Conservation (phyloP, 2,113 vertebrate species). For the western clawed frog (Xenopus tropicalis) region UCB_Xtro_10.0 CM004450.2:121962001-121962500, state of each 20-base stretch:
- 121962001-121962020: neutral
- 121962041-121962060: neutral
- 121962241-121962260: constrained; percentile 16
- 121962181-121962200: constrained; percentile 8
- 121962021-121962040: constrained; percentile 5
- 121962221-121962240: constrained; percentile 13
- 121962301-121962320: constrained; percentile 16
- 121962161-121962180: neutral
- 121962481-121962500: constrained; percentile 14
- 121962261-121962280: neutral
- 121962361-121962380: constrained; percentile 13
- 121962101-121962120: constrained; percentile 5
- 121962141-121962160: constrained; percentile 5
- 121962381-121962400: constrained; percentile 11
- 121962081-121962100: neutral
- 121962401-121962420: neutral
- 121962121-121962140: neutral
- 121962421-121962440: constrained; percentile 4
- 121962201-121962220: constrained; percentile 16
- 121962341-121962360: constrained; percentile 36
- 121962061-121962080: neutral
- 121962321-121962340: constrained; percentile 24
- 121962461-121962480: neutral
- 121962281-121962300: constrained; percentile 17
- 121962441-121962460: neutral